These are phyloP conservation scores for Nemapogon koenigi DNA, from an alignment of 2,888 invertebrate species.

Conservation along the genomic window DNA sequence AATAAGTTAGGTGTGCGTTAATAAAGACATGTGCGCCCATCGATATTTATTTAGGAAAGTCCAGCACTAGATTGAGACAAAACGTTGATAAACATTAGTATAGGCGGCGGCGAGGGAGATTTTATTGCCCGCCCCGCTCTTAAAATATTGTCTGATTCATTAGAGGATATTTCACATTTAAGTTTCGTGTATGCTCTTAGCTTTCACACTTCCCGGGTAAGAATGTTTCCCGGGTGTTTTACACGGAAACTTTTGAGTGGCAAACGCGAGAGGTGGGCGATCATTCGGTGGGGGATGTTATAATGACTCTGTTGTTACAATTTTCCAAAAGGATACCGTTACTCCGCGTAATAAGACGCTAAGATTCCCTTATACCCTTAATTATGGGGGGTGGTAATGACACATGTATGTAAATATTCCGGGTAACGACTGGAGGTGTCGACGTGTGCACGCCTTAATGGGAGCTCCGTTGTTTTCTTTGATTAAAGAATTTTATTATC, in stretches of 20 bases:
- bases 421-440: conserved; percentile 57
- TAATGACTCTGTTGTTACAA: conserved; percentile 57
- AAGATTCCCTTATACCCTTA: conserved; percentile 65
- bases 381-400: conserved; percentile 58
- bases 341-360: conserved; percentile 63
- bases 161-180: conserved; percentile 63
- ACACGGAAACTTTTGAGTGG: conserved; percentile 37
- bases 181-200: conserved; percentile 53
- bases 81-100: conserved; percentile 58
- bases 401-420: conserved; percentile 64
- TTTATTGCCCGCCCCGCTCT: conserved; percentile 60
- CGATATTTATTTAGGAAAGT: conserved; percentile 48
- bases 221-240: conserved; percentile 26
- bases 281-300: conserved; percentile 34
- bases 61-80: conserved; percentile 43
- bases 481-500: conserved; percentile 66
- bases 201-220: conserved; percentile 25
- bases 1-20: too few relatives aligned
- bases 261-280: conserved; percentile 34
- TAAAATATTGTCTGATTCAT: conserved; percentile 67
- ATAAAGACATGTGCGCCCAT: conserved; percentile 24
- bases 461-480: conserved; percentile 61
- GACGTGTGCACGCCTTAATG: conserved; percentile 58
- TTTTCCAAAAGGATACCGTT: conserved; percentile 64
- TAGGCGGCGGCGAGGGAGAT: conserved; percentile 36